Base-by-base conservation (phyloP, 2,888 invertebrate genomes). In the Odiellus spinosus region DNA sequence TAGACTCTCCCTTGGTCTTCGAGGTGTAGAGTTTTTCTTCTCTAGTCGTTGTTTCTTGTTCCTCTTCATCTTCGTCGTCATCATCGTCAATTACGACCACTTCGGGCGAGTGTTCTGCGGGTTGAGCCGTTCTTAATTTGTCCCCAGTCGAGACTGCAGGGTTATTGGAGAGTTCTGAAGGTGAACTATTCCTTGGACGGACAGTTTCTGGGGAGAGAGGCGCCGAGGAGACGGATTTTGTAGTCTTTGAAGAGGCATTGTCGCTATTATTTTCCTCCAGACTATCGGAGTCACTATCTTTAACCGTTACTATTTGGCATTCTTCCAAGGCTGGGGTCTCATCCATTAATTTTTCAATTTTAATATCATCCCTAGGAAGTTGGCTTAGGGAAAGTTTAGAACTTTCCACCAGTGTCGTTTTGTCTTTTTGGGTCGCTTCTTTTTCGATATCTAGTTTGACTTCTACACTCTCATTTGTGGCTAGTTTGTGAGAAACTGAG, bases 1-100 rank as follows among this genome's bases (percentile, higher is more conserved):
- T 38, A 15, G 43, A 34, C 38, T 40, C 38, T 48, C 44, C 20
- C 64, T 67, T 53, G 64, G 67, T 49, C 58, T 60, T 21, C 63
- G 58, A 48, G 40, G 64, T 63, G 18, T 6, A 35, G n/a, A n/a
- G n/a, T n/a, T n/a, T n/a, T n/a, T n/a, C 43, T 15, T 62, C 65
- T 34, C 42, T 42, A 19, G 46, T 34, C 3, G 2, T 34, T 26
- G 34, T 3, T 11, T 43, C 35, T 6, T n/a, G 18, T 6, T 43
- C 15, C 3, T 5, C 10, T 14, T 17, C 14, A 38, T 38, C 38
- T 6, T 6, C 38, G 4, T 38, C 20, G 21, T 43, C 43, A 14
- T 18, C 19, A 8, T 39, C 15, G 8, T 14, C 19, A 3, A 38
- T 12, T 3, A 38, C 38, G 14, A 20, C 39, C 15, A 21, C 45